Base-by-base conservation (phyloP, 2,113 vertebrate genomes). In the Orthonyx spaldingii region DNA sequence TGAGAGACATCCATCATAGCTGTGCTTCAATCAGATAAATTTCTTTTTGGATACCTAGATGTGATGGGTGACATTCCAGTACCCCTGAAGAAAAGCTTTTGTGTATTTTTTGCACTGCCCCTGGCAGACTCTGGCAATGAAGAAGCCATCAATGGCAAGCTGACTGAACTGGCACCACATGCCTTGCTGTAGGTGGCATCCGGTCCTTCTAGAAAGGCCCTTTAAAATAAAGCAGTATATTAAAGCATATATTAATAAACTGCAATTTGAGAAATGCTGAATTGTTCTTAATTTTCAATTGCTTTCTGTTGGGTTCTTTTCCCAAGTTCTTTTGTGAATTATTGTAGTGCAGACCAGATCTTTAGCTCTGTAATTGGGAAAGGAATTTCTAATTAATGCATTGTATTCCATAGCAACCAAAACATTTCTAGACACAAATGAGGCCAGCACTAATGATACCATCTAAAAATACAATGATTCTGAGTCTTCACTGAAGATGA, bases 321-420 rank as follows among this genome's bases (percentile, higher is more conserved):
- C 4, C 7, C 19, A 61, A 46, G 8, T 32, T 71, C 9, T 76
- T 85, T 56, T 72, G 17, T 84, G 16, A 89, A 46, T 46, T 87
- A 70, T 33, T 71, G 27, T 77, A 60, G 22, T 37, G 64, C 44
- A 41, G 20, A 79, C 13, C 35, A 68, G 44, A 46, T 72, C 12
- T 80, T 72, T 87, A 52, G 26, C 46, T 33, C 23, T 75, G 28
- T 74, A 80, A 69, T 15, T 65, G 26, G 28, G 14, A 82, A 37
- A 28, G 9, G 30, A 53, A 50, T 80, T 80, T 90, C 53, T 88
- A 61, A 90, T 77, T 77, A 87, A 81, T 72, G 22, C 19, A 23
- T 68, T 57, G 11, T 79, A 80, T 88, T 86, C 23, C 80, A 74
- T 86, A 94, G 66, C 85, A 94, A 77, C 46, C 16, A 84, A 89